phyloP scores from a whole-genome alignment of 2,113 vertebrate species.

The Isichthys henryi region DNA sequence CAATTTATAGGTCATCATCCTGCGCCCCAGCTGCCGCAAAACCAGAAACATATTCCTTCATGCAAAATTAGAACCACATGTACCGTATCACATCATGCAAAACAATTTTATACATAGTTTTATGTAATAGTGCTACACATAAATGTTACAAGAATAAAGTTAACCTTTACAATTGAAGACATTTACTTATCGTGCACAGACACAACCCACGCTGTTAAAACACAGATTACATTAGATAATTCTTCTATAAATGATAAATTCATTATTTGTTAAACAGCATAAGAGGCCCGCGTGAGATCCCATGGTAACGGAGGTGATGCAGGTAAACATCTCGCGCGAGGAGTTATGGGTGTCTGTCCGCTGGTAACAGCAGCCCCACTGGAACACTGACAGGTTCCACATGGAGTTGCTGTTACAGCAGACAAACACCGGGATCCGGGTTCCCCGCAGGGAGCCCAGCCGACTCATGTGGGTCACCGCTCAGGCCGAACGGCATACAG shows the following conservation, averaged over 20 bases:
- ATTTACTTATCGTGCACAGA: background rate
- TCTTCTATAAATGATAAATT: background rate
- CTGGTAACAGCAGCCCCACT: slow-evolving; percentile 70
- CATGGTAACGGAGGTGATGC: background rate
- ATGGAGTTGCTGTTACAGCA: slow-evolving; percentile 77
- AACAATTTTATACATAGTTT: background rate
- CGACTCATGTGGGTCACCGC: background rate
- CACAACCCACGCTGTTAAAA: background rate
- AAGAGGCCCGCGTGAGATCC: background rate
- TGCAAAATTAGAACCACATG: background rate
- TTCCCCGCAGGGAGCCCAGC: background rate
- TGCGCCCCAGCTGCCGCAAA: slow-evolving; percentile 38
- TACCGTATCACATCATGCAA: background rate
- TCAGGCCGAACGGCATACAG: background rate
- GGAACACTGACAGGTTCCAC: slow-evolving; percentile 62
- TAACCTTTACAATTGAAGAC: background rate
- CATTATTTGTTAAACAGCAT: background rate
- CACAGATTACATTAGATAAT: background rate
- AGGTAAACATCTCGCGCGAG: background rate
- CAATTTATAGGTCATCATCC: slow-evolving; percentile 77
- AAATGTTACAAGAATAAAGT: background rate
- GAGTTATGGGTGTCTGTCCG: slow-evolving; percentile 41
- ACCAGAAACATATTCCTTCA: background rate
- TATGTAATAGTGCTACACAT: background rate
- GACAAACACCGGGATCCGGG: slow-evolving; percentile 46